phyloP scores from a whole-genome alignment of 2,888 invertebrate species.

The Cataglyphis albicans region DNA sequence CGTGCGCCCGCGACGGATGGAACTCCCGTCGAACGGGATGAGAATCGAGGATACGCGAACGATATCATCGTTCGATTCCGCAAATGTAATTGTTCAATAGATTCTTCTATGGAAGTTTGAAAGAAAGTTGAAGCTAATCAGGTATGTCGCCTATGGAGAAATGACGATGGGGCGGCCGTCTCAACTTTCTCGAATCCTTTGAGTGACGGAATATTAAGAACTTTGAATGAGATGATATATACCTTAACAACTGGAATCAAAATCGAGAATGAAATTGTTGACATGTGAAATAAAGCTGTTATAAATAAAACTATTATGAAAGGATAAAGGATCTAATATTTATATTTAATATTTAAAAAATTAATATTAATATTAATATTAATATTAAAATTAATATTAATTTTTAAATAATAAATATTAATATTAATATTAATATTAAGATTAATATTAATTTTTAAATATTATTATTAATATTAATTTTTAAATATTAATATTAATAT shows the following conservation, averaged over 20 bases:
- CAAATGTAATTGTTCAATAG: slow-evolving; percentile 43
- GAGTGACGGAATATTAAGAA: slow-evolving; percentile 18
- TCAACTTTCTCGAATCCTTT: slow-evolving; percentile 21
- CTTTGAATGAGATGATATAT: slow-evolving; percentile 8
- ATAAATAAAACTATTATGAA: slow-evolving; percentile 10
- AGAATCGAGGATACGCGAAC: slow-evolving; percentile 27
- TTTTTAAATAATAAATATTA: too few relatives aligned
- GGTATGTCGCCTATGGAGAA: slow-evolving; percentile 1
- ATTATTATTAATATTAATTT: too few relatives aligned
- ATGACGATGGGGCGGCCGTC: slow-evolving; percentile 10
- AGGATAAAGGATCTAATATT: background rate
- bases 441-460: too few relatives aligned
- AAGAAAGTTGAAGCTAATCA: background rate
- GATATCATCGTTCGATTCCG: slow-evolving; percentile 38
- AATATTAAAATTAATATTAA: too few relatives aligned
- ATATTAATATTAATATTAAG: too few relatives aligned
- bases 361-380: too few relatives aligned
- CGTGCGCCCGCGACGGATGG: slow-evolving; percentile 10
- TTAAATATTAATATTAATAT: too few relatives aligned
- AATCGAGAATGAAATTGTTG: background rate
- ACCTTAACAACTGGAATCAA: slow-evolving; percentile 16
- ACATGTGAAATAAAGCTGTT: background rate
- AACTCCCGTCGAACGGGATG: slow-evolving; percentile 29
- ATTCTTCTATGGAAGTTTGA: background rate
- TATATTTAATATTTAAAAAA: too few relatives aligned